These are phyloP conservation scores for Sphenopsis melanotis DNA, from an alignment of 2,797 vertebrate genomes.

Conservation along the genomic window DNA sequence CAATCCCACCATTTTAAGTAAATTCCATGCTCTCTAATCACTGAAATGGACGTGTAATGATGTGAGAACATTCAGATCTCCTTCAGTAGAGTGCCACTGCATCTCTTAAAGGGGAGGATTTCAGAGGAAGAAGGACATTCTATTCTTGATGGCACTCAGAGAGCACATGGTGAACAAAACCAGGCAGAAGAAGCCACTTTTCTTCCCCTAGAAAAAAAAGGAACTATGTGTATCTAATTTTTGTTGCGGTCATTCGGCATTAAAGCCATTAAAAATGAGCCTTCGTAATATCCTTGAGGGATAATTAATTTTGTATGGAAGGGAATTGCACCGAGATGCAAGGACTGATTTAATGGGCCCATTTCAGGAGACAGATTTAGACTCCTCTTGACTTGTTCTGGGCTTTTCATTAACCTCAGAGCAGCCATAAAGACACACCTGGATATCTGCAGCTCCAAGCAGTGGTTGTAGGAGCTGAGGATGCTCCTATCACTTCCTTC, in stretches of 20 bases:
- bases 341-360: neutral
- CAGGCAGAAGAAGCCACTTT: neutral
- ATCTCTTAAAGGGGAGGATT: neutral
- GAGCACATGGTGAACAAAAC: neutral
- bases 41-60: neutral
- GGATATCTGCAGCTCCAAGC: neutral
- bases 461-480: neutral
- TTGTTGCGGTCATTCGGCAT: neutral
- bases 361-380: neutral
- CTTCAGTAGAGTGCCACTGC: neutral
- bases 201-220: neutral
- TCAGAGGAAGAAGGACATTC: neutral
- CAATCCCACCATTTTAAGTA: neutral
- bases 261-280: neutral
- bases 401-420: neutral
- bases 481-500: neutral
- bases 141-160: neutral
- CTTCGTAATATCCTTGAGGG: neutral
- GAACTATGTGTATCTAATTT: fast-evolving
- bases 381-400: neutral
- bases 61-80: neutral
- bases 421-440: neutral
- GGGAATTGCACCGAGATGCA: neutral
- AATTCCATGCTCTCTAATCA: neutral
- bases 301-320: neutral